Evolutionary conservation across 2,888 invertebrate genomes (phyloP), one percentile per base, ranked within the genome.

Genomic region (Stenolophus ochropezus): DNA sequence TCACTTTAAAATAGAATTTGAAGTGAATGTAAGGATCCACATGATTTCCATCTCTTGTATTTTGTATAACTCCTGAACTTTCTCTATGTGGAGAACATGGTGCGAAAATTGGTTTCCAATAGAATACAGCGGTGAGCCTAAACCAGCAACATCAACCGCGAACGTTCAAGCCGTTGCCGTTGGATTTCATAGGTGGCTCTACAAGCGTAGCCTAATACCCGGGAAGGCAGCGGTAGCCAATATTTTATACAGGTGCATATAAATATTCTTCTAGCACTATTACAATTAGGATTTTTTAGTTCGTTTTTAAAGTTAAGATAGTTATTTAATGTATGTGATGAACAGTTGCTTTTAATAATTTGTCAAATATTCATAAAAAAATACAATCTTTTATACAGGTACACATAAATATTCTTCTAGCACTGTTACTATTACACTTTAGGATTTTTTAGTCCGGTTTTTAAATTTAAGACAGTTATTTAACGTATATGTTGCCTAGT

Each of bases 21-120:
- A 49, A 49, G 5, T 6, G 49, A 49, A 8, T 8, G 8, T 33
- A 33, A 33, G n/a, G n/a, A n/a, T 33, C 33, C 1, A 33, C 8
- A 33, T 33, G 0, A 42, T 42, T 4, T 16, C 3, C 16, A 49
- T 51, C 51, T 16, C 51, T 51, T 16, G 18, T 16, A 49, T n/a
- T 16, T 14, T 14, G 11, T 51, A 51, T 49, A 25, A 8, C 58
- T 58, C 11, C n/a, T 23, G 23, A 61, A n/a, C n/a, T 21, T 23
- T 23, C 23, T 2, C n/a, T 23, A 5, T 1, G 14, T n/a, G 25
- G 61, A n/a, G n/a, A 61, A 23, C 27, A 61, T 23, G n/a, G 25
- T 61, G 25, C 61, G 25, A 61, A 61, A 61, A 61, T 61, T 61
- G 61, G 61, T 61, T 61, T 61, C 23, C 61, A 14, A 61, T 61